Conservation (phyloP, 2,113 vertebrate species). For the Silurus glanis region DNA sequence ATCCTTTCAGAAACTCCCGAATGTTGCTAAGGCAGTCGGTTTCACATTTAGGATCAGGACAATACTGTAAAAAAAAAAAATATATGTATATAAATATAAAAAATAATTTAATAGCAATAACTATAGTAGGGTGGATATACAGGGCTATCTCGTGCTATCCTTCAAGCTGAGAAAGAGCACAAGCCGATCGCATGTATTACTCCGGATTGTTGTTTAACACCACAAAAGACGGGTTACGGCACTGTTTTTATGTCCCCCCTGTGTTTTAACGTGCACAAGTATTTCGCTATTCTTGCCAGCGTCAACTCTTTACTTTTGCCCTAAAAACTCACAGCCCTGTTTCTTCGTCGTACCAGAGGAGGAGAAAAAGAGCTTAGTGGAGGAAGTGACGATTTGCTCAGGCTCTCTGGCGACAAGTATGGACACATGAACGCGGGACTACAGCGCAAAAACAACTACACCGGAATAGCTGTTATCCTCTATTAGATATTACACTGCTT, state of each 20-base stretch:
- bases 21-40: slow-evolving; percentile 85
- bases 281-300: slow-evolving; percentile 8
- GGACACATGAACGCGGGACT: slow-evolving; percentile 13
- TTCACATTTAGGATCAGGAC: slow-evolving; percentile 86
- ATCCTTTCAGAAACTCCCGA: slow-evolving; percentile 89
- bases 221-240: neutral
- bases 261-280: slow-evolving; percentile 26
- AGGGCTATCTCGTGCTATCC: too few species aligned
- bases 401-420: slow-evolving; percentile 26
- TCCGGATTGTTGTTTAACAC: neutral
- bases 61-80: slow-evolving; percentile 74
- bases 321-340: slow-evolving; percentile 53
- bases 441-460: neutral
- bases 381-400: slow-evolving; percentile 72
- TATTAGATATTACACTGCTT: neutral
- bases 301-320: slow-evolving; percentile 49
- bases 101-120: too few species aligned
- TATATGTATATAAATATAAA: too few species aligned
- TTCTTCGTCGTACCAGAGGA: slow-evolving; percentile 54
- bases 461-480: neutral
- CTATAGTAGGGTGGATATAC: too few species aligned
- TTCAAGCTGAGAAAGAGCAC: neutral
- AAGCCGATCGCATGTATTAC: neutral
- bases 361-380: slow-evolving; percentile 40
- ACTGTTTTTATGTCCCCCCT: neutral